These are phyloP conservation scores for Brachynemurus nebulosus DNA, from an alignment of 2,888 invertebrate species.

Conservation along the genomic window DNA sequence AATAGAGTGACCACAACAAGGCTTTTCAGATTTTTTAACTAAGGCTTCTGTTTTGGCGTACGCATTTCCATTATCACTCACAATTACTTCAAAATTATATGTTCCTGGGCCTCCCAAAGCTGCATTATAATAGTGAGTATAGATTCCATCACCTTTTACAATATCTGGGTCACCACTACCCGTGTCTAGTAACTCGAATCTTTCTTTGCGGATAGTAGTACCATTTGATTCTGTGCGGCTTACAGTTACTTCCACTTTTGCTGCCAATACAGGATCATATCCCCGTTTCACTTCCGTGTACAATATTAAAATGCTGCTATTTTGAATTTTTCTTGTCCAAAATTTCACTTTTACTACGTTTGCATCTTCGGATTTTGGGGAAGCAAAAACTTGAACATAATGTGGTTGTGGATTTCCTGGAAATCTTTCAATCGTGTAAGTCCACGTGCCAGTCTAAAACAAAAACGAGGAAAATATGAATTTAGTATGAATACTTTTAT, in stretches of 20 bases:
- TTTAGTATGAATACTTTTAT: not conserved
- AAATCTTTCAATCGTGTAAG: constrained; percentile 40
- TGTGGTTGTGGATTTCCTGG: constrained; percentile 44
- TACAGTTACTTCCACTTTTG: constrained; percentile 39
- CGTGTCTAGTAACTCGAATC: constrained; percentile 39
- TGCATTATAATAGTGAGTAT: constrained; percentile 45
- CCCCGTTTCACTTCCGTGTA: constrained; percentile 41
- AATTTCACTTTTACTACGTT: constrained; percentile 34
- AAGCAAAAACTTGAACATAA: constrained; percentile 44
- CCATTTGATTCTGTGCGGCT: constrained; percentile 28
- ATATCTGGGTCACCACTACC: constrained; percentile 52
- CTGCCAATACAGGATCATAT: constrained; percentile 39
- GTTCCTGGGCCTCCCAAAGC: constrained; percentile 31
- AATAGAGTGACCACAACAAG: constrained; percentile 40
- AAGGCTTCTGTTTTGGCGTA: constrained; percentile 32
- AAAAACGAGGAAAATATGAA: constrained; percentile 14
- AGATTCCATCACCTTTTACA: constrained; percentile 47
- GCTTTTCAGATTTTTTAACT: constrained; percentile 26
- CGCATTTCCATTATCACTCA: constrained; percentile 39
- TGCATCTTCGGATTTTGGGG: constrained; percentile 31
- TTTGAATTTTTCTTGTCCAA: constrained; percentile 30
- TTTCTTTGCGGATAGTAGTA: constrained; percentile 27
- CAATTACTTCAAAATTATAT: constrained; percentile 36
- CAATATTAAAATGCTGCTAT: constrained; percentile 34
- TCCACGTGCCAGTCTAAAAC: constrained; percentile 42